These are phyloP conservation scores for Delichon dasypus DNA, from an alignment of 2,797 vertebrate genomes.

Conservation along the genomic window DNA sequence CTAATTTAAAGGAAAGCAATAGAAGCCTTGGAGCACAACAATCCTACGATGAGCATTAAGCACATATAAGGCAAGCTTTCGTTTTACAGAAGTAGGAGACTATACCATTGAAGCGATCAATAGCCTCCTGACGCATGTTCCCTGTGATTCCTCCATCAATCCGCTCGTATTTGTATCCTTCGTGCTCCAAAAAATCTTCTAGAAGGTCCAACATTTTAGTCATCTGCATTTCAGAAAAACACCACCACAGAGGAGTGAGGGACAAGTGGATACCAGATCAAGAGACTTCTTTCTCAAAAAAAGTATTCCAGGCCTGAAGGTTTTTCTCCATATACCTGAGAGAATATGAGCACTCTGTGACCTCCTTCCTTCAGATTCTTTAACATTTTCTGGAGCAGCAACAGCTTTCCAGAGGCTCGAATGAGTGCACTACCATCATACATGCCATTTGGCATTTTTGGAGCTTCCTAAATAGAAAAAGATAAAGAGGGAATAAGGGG, in stretches of 20 bases:
- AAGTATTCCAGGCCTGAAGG: not conserved
- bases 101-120: slow-evolving; percentile 95
- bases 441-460: slow-evolving; percentile 99
- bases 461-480: slow-evolving; percentile 84
- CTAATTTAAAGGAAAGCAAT: not conserved
- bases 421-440: slow-evolving; percentile 94
- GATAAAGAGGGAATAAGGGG: not conserved
- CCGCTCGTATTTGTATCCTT: slow-evolving; percentile 97
- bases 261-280: not conserved
- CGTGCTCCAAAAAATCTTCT: slow-evolving; percentile 96
- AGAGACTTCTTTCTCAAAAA: not conserved
- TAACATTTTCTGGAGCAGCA: slow-evolving; percentile 95
- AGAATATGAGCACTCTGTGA: slow-evolving; percentile 97
- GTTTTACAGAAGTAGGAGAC: not conserved
- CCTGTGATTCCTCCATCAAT: slow-evolving; percentile 98
- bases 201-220: slow-evolving; percentile 98
- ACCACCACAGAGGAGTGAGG: not conserved
- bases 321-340: slow-evolving; percentile 81
- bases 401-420: slow-evolving; percentile 91
- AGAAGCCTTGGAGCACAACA: not conserved
- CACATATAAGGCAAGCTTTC: not conserved
- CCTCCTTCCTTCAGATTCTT: slow-evolving; percentile 94
- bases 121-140: slow-evolving; percentile 96
- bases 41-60: not conserved
- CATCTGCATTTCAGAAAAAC: slow-evolving; percentile 79